Evolutionary conservation across 2,113 vertebrate species (phyloP).

Genomic region (Eudyptes chrysolophus): DNA sequence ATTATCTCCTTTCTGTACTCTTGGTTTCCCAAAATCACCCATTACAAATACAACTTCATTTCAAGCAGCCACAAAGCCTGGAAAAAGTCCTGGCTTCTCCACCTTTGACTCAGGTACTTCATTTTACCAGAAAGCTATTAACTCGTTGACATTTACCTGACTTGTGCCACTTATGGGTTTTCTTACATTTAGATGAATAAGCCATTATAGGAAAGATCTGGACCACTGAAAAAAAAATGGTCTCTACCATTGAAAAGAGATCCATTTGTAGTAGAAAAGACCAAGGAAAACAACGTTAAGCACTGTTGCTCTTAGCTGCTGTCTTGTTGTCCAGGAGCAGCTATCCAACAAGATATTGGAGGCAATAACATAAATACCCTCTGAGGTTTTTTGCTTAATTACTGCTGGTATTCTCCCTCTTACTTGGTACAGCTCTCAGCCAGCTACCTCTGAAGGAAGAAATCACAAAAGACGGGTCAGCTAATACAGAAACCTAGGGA

Average conservation of each 20-base stretch:
- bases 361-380: background rate
- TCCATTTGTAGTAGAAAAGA: background rate
- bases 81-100: conserved; percentile 5
- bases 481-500: background rate
- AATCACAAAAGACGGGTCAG: background rate
- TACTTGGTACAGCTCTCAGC: background rate
- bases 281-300: background rate
- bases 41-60: conserved; percentile 12
- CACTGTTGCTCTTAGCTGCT: background rate
- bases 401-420: background rate
- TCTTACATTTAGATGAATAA: background rate
- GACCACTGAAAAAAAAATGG: background rate
- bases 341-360: background rate
- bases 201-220: background rate
- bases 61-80: conserved; percentile 14
- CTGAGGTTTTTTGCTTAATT: background rate
- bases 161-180: background rate
- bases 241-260: background rate
- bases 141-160: background rate
- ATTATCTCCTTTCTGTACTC: conserved; percentile 62
- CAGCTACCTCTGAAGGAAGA: background rate
- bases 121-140: background rate
- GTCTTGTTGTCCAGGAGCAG: background rate
- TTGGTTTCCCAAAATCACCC: conserved; percentile 53
- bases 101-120: background rate